Percentiles rank a stretch among this genome's conserved stretches.
Conservation (phyloP, 2,888 invertebrate genomes). For the Dermolepida albohirtum region DNA sequence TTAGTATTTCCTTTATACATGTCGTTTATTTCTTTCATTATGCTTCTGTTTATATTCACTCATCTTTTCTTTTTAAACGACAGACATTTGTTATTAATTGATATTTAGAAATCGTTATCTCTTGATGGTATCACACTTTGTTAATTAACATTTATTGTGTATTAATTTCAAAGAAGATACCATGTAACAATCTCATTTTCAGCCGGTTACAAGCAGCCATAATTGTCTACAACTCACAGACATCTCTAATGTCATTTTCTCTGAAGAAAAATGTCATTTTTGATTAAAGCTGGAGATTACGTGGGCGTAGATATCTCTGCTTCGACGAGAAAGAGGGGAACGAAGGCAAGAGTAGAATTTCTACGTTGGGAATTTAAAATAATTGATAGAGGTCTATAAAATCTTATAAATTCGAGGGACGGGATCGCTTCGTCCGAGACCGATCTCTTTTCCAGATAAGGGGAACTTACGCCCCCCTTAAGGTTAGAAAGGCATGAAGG, state of each 20-base stretch:
- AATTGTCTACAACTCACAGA: conserved; percentile 26
- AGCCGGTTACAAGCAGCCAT: conserved; percentile 15
- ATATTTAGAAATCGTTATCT: no score
- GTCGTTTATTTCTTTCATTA: no score
- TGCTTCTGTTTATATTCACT: no score
- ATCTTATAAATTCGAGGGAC: conserved; percentile 37
- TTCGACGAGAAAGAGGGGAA: not conserved
- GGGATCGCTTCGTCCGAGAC: conserved; percentile 20
- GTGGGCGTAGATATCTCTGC: conserved; percentile 8
- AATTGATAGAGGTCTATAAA: conserved; percentile 36
- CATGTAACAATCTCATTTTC: not conserved
- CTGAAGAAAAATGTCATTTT: conserved; percentile 22
- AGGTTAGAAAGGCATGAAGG: conserved; percentile 11
- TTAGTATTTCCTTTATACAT: no score
- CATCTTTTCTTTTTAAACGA: no score
- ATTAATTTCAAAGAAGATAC: no score
- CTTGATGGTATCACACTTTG: no score
- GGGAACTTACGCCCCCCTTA: conserved; percentile 24
- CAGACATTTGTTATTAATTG: no score
- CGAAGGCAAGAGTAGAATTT: conserved; percentile 8
- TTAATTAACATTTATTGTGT: no score
- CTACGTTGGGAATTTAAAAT: conserved; percentile 28
- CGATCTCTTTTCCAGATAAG: conserved; percentile 24
- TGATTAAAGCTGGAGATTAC: conserved; percentile 23
- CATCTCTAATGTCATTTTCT: conserved; percentile 29